Evolutionary conservation across 2,797 vertebrate genomes (phyloP).

Genomic region (Eospalax fontanierii): DNA sequence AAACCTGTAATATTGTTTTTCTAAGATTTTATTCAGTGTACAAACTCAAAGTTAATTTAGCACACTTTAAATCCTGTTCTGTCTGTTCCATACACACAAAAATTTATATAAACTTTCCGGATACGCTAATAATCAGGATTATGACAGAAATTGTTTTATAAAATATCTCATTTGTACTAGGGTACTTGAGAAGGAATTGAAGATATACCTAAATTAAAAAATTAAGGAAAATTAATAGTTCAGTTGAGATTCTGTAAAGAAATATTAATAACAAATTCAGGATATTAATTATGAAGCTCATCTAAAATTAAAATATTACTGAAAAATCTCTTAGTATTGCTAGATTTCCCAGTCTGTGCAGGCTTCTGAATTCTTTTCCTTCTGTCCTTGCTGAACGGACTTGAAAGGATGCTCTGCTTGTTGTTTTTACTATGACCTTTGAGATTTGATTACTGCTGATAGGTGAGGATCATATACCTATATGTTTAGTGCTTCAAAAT

Average conservation of each 20-base stretch:
- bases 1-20: constrained; percentile 39
- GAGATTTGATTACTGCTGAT: not conserved
- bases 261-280: not conserved
- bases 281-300: not conserved
- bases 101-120: constrained; percentile 1
- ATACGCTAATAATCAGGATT: constrained; percentile 16
- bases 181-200: not conserved
- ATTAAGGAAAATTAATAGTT: constrained; percentile 58
- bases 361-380: not conserved
- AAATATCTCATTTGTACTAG: constrained; percentile 24
- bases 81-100: not conserved
- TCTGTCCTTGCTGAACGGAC: not conserved
- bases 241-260: not conserved
- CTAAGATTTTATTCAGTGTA: constrained; percentile 48
- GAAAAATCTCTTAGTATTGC: not conserved
- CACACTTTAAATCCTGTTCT: constrained; percentile 20
- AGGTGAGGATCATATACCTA: not conserved
- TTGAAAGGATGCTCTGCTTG: not conserved
- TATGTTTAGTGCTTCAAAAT: constrained; percentile 33
- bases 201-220: constrained; percentile 21
- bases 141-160: constrained; percentile 25
- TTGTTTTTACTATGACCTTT: constrained; percentile 27
- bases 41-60: constrained; percentile 43
- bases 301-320: constrained; percentile 28
- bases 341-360: constrained; percentile 2